A percentile compares a stretch with the other conserved stretches of the same genome.
These are phyloP conservation scores for Linnaemya vulpina DNA, from an alignment of 2,888 invertebrate species.

Conservation along the genomic window DNA sequence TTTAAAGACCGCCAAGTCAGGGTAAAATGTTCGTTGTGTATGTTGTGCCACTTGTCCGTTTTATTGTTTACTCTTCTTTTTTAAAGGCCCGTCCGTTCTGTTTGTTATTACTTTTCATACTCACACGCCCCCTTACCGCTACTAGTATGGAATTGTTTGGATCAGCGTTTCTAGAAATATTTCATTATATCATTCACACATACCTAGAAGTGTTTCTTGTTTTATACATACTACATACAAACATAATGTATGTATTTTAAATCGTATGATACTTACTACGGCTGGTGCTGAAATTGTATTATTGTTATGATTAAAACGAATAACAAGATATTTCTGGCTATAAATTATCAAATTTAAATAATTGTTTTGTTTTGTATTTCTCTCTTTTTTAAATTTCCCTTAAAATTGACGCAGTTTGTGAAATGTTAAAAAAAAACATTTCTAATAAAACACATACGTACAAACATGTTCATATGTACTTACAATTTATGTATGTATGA, in stretches of 20 bases:
- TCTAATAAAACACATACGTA: background rate
- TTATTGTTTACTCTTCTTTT: slow-evolving; percentile 2
- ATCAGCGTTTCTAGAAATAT: slow-evolving; percentile 24
- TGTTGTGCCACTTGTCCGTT: background rate
- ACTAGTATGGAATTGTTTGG: background rate
- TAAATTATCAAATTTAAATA: too few species aligned
- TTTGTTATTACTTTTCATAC: slow-evolving; percentile 45
- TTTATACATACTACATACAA: background rate
- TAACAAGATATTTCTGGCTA: too few species aligned
- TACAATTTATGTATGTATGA: too few species aligned
- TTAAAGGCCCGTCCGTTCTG: slow-evolving; percentile 44
- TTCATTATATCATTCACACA: background rate
- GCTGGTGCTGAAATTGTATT: background rate
- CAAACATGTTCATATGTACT: too few species aligned
- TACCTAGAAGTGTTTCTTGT: too few species aligned
- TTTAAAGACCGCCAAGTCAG: too few species aligned
- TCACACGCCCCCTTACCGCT: slow-evolving; percentile 55
- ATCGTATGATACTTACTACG: background rate
- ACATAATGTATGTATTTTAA: background rate
- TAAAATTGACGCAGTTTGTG: background rate
- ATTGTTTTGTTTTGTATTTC: background rate
- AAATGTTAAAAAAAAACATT: background rate
- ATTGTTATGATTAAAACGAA: too few species aligned
- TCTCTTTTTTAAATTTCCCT: background rate
- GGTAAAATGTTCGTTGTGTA: too few species aligned